A percentile compares a stretch with the other conserved stretches of the same genome.
Conservation (phyloP, 2,797 vertebrate species). For the Enteromius afrohamiltoni region DNA sequence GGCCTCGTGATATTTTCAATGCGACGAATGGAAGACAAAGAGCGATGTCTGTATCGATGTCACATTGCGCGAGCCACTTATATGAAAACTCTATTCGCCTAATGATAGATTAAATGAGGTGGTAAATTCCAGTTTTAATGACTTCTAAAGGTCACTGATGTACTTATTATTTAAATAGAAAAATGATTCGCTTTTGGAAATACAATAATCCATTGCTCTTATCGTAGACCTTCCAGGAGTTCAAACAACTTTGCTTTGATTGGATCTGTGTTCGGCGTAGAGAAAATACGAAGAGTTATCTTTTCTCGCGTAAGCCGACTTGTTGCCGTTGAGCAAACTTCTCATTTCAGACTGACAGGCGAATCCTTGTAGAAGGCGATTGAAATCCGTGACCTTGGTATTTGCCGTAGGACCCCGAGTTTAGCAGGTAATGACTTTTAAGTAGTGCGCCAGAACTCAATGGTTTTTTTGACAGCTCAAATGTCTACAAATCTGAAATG, state of each 20-base stretch:
- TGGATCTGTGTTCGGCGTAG: slow-evolving; percentile 13
- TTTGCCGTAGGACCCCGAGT: slow-evolving; percentile 48
- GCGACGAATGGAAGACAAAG: slow-evolving; percentile 29
- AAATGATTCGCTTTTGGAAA: slow-evolving; percentile 43
- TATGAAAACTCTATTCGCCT: slow-evolving; percentile 44
- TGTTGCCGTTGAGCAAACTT: slow-evolving; percentile 39
- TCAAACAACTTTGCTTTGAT: slow-evolving; percentile 16
- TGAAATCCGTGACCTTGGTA: slow-evolving; percentile 63
- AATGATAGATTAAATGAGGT: slow-evolving; percentile 57
- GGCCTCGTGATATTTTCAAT: slow-evolving; percentile 24
- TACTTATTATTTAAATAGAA: slow-evolving; percentile 50
- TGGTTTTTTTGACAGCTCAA: slow-evolving; percentile 55
- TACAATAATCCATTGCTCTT: slow-evolving; percentile 44
- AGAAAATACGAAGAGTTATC: slow-evolving; percentile 2
- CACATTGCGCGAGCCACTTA: slow-evolving; percentile 14
- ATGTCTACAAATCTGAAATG: slow-evolving; percentile 56
- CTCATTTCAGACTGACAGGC: slow-evolving; percentile 50
- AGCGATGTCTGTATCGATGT: slow-evolving; percentile 42
- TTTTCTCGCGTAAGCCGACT: slow-evolving; percentile 10
- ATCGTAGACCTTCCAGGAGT: slow-evolving; percentile 10
- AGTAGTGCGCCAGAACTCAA: slow-evolving; percentile 55
- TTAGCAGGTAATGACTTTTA: slow-evolving; percentile 61
- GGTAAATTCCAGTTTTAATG: slow-evolving; percentile 56
- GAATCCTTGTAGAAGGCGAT: slow-evolving; percentile 52
- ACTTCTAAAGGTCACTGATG: slow-evolving; percentile 58